Conservation (phyloP, 37 sponge, comb jelly and placozoan genomes). For the Halichondria panicea region DNA sequence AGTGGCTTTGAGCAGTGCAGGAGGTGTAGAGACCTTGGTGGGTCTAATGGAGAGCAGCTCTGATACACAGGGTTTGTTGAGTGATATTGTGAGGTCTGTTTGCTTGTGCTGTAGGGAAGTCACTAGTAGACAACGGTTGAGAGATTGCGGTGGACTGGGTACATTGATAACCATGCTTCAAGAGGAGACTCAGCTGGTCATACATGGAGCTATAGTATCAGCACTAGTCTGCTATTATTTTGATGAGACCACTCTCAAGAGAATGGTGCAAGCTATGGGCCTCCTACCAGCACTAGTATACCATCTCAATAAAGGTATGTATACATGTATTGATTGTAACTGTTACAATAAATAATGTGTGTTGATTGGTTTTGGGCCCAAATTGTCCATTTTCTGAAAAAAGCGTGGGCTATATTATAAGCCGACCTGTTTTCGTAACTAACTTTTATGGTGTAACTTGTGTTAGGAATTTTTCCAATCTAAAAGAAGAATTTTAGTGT, state of each 20-base stretch:
- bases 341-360: neutral
- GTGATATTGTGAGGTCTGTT: conserved; percentile 1
- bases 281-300: conserved; percentile 38
- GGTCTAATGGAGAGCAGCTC: neutral
- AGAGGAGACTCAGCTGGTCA: neutral
- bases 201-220: conserved; percentile 53
- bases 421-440: no score
- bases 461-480: no score
- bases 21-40: conserved; percentile 53
- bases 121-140: conserved; percentile 43
- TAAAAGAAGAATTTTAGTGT: no score
- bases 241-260: conserved; percentile 68
- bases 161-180: conserved; percentile 42
- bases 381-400: no score
- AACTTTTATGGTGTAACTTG: no score
- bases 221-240: conserved; percentile 70
- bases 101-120: conserved; percentile 65
- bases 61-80: neutral
- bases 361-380: no score
- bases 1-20: conserved; percentile 41
- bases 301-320: conserved; percentile 25
- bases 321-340: no score
- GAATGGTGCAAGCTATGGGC: conserved; percentile 53
- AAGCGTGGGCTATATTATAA: no score
- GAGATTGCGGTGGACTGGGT: conserved; percentile 53